phyloP scores from a whole-genome alignment of 2,113 vertebrate species.

The Caracal caracal region DNA sequence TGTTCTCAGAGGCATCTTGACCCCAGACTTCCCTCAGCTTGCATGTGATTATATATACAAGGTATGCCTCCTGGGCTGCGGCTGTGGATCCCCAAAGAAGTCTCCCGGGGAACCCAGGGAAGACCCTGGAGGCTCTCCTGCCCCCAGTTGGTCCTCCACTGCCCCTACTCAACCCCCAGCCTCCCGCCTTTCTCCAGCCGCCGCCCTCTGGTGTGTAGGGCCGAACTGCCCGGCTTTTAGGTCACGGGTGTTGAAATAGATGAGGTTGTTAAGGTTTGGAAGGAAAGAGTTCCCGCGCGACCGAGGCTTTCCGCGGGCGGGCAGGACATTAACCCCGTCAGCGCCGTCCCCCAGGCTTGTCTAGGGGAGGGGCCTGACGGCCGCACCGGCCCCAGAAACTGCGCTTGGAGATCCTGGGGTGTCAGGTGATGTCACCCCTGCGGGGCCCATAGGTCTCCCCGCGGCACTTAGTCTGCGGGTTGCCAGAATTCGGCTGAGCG shows the following conservation, averaged over 20 bases:
- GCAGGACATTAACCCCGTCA: constrained; percentile 30
- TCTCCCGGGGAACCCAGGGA: not conserved
- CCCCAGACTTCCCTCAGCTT: not conserved
- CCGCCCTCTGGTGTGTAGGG: not conserved
- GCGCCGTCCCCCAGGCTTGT: not conserved
- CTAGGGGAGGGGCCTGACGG: constrained; percentile 67
- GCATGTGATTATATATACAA: not conserved
- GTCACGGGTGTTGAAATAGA: not conserved
- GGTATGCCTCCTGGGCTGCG: not conserved
- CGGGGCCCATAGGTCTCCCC: constrained; percentile 55
- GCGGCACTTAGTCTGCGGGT: constrained; percentile 12
- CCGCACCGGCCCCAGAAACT: constrained; percentile 23
- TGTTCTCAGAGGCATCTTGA: not conserved
- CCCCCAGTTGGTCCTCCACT: not conserved
- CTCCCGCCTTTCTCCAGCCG: not conserved
- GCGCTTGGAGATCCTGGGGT: constrained; percentile 78
- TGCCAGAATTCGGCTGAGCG: constrained; percentile 40
- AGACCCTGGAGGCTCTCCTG: not conserved
- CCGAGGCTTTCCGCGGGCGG: not conserved
- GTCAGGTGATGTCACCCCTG: constrained; percentile 80
- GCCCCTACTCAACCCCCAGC: not conserved
- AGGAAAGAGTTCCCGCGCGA: not conserved
- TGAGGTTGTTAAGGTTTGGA: constrained; percentile 6
- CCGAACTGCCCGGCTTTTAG: not conserved
- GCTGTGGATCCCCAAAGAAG: not conserved